phyloP scores from a whole-genome alignment of 2,888 invertebrate species.

The Dugesia japonica region DNA sequence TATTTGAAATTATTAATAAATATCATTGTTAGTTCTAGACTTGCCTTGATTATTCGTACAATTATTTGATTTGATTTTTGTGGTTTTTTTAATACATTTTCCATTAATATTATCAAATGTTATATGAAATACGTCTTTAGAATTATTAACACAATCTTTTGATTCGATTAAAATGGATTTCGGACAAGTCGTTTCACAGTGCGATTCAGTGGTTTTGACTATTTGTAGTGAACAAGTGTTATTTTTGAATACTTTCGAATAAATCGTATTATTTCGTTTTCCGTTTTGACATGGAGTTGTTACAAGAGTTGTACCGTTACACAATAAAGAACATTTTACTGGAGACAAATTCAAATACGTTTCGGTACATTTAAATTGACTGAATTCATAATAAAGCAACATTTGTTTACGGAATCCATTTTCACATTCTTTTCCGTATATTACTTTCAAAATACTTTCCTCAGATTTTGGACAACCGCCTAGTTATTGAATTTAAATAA shows the following conservation, averaged over 20 bases:
- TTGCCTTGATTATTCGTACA: background rate
- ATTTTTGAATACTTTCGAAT: background rate
- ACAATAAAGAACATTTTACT: background rate
- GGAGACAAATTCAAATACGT: background rate
- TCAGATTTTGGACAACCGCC: background rate
- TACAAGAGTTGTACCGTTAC: background rate
- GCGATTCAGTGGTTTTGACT: background rate
- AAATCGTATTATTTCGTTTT: background rate
- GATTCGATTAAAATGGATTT: background rate
- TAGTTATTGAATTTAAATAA: too few relatives aligned
- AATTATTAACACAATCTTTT: background rate
- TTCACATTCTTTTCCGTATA: background rate
- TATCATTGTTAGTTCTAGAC: too few relatives aligned
- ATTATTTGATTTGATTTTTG: background rate
- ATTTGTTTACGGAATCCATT: background rate
- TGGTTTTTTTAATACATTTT: background rate
- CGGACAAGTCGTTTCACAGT: background rate
- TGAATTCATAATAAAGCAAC: background rate
- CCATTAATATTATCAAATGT: background rate
- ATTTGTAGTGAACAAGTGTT: background rate
- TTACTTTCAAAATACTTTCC: background rate
- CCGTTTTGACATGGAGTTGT: background rate
- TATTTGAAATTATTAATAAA: too few relatives aligned
- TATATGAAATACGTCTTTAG: background rate
- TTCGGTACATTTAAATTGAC: background rate